These are phyloP conservation scores for Kryptopterus vitreolus DNA, from an alignment of 2,797 vertebrate species.

Conservation along the genomic window DNA sequence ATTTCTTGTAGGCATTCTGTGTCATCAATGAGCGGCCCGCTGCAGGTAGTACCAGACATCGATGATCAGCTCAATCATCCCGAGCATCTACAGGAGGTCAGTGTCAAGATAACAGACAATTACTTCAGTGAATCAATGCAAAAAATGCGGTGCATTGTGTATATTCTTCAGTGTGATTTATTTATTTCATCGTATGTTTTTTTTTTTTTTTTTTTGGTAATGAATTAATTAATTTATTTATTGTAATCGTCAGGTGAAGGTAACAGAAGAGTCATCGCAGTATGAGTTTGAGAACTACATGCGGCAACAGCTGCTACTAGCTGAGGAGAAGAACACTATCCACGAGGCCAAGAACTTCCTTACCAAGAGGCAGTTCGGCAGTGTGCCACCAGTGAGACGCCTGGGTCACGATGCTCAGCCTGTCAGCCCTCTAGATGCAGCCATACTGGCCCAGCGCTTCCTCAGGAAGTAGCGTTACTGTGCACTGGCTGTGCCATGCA, in stretches of 20 bases:
- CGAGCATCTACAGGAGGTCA: slow-evolving; percentile 91
- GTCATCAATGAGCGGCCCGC: slow-evolving; percentile 89
- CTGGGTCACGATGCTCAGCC: slow-evolving; percentile 95
- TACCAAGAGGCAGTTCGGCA: slow-evolving; percentile 89
- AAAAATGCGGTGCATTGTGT: not conserved
- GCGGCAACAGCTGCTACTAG: slow-evolving; percentile 96
- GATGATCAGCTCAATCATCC: slow-evolving; percentile 92
- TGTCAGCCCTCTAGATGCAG: slow-evolving; percentile 92
- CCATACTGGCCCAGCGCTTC: slow-evolving; percentile 93
- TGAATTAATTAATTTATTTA: no score
- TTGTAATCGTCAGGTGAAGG: slow-evolving; percentile 92
- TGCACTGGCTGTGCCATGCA: slow-evolving; percentile 30
- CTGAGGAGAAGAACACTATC: slow-evolving; percentile 96
- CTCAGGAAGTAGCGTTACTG: slow-evolving; percentile 82
- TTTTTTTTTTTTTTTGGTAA: no score
- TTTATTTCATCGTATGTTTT: not conserved
- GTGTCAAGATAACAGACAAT: slow-evolving; percentile 13
- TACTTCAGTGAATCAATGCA: not conserved
- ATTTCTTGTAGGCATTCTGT: slow-evolving; percentile 86
- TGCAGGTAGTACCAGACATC: slow-evolving; percentile 97
- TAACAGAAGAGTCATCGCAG: slow-evolving; percentile 94
- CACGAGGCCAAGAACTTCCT: slow-evolving; percentile 93
- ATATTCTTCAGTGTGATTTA: not conserved
- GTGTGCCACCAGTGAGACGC: slow-evolving; percentile 89
- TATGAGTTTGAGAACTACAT: slow-evolving; percentile 99